A percentile compares a stretch with the other conserved stretches of the same genome.
Evolutionary conservation across 2,888 invertebrate species (phyloP).

Genomic region (Alloscopus bannaensis): DNA sequence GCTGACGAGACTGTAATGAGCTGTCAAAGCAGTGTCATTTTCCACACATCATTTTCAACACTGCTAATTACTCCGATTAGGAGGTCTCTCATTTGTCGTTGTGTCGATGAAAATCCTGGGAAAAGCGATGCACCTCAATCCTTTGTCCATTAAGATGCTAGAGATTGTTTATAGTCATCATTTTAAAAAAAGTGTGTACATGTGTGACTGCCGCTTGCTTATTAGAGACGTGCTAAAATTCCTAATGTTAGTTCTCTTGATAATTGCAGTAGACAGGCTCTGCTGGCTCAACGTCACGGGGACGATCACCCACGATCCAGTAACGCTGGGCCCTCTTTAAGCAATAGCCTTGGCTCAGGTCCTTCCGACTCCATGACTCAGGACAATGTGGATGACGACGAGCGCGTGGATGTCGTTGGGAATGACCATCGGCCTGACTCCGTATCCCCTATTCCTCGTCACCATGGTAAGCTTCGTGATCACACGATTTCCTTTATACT

Average conservation of each 20-base stretch:
- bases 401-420: constrained; percentile 91
- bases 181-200: no score
- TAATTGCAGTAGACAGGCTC: constrained; percentile 83
- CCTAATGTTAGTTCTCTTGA: no score
- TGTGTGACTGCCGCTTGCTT: no score
- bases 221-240: no score
- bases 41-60: constrained; percentile 28
- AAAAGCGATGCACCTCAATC: no score
- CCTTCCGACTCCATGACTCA: constrained; percentile 73
- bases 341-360: constrained; percentile 72
- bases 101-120: no score
- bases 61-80: constrained; percentile 31
- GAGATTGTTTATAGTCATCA: no score
- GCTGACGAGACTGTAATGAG: constrained; percentile 30
- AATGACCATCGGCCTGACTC: constrained; percentile 79
- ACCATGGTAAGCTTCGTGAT: constrained; percentile 66
- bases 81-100: no score
- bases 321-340: constrained; percentile 71
- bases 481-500: neutral
- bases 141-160: no score
- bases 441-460: constrained; percentile 71
- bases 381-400: constrained; percentile 83
- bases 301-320: constrained; percentile 74
- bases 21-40: constrained; percentile 35
- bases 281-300: constrained; percentile 76